Evolutionary conservation across 1,140 invertebrate genomes (phyloP).

Genomic region (Acromyrmex echinatior): DNA sequence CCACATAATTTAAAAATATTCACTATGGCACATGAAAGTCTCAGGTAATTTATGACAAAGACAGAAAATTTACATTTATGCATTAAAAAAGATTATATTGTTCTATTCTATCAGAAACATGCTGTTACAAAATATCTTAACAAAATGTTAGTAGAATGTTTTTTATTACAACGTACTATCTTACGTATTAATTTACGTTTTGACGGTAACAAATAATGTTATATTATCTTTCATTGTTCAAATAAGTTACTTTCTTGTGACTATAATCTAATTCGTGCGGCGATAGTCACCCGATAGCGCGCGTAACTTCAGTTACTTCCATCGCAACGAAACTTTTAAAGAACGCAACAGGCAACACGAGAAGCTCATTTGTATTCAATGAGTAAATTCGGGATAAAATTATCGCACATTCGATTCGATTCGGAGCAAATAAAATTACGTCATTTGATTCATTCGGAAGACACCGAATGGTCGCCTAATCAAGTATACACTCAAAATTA

Average conservation of each 20-base stretch:
- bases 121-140: neutral
- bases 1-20: conserved; percentile 5
- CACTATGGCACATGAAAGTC: neutral
- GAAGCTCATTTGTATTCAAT: neutral
- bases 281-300: neutral
- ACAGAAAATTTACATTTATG: neutral
- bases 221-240: conserved; percentile 6
- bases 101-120: neutral
- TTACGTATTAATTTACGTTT: conserved; percentile 6
- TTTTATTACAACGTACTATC: conserved; percentile 12
- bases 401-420: conserved; percentile 12
- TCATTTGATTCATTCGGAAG: conserved; percentile 13
- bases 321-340: neutral
- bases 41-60: neutral
- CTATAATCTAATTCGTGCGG: conserved; percentile 12
- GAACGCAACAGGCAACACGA: conserved; percentile 3
- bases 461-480: neutral
- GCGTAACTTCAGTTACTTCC: neutral
- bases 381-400: neutral
- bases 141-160: conserved; percentile 11
- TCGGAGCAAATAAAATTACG: conserved; percentile 4
- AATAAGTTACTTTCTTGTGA: conserved; percentile 13
- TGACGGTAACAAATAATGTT: conserved; percentile 9
- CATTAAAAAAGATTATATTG: neutral
- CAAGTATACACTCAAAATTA: neutral